Evolutionary conservation across 2,797 vertebrate species (phyloP), one percentile per base, ranked within the genome.

Genomic region (Oreochromis mossambicus): DNA sequence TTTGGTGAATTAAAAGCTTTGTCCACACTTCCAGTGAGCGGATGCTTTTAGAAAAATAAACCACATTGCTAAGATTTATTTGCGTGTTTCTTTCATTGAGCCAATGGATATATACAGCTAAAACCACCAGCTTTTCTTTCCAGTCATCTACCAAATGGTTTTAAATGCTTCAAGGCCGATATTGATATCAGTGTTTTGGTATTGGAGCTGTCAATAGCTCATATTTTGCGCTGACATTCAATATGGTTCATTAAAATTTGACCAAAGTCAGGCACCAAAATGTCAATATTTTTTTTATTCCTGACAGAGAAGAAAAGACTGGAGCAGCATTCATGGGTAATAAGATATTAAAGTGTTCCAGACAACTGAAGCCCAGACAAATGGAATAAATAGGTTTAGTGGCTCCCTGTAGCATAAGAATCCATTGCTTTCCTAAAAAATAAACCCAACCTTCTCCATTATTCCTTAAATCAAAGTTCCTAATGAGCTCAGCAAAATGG

Each of bases 141-240:
- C 41, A 79, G 52, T 82, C 48, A 63, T 81, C 87, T 81, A 21
- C 36, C 14, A 61, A 83, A 83, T 76, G 73, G 88, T 81, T 90
- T 91, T 34, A 81, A 81, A 81, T 54, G 81, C 19, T 86, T 87
- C 81, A 90, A 88, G 77, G 90, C 82, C 54, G 70, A 91, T 70
- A 82, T 52, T 78, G 79, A 88, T 89, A 87, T 82, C 78, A 43
- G 2, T 83, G 13, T 82, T 85, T 86, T 89, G 82, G 36, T 50
- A 58, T 36, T 84, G 80, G 43, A 84, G 29, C 55, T 86, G 76
- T 84, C 82, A 70, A 61, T 83, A n/a, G 84, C 78, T 87, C 56
- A 61, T 55, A 52, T 87, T 90, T 90, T 80, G 14, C 24, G 2
- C 12, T 38, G 85, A 86, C 83, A 88, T 89, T 87, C 78, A 84